A percentile compares a stretch with the other conserved stretches of the same genome.
Evolutionary conservation across 2,797 vertebrate species (phyloP).

Genomic region (Galago senegalensis): DNA sequence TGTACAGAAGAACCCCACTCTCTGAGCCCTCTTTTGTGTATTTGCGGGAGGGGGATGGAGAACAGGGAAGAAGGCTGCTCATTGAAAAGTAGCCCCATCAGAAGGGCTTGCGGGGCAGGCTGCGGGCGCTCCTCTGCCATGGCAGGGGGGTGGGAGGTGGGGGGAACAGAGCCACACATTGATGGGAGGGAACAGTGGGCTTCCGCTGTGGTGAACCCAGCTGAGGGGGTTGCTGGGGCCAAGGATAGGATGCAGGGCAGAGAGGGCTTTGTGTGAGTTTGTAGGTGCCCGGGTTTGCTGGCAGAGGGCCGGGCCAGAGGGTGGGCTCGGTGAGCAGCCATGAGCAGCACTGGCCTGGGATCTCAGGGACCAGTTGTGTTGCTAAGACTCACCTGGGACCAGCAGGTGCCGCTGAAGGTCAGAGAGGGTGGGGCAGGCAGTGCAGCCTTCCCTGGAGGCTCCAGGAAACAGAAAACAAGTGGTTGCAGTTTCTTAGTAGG

Average conservation of each 20-base stretch:
- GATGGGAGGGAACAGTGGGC: conserved; percentile 77
- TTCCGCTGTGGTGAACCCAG: conserved; percentile 81
- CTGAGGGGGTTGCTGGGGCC: conserved; percentile 79
- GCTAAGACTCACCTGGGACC: background rate
- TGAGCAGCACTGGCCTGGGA: rapidly evolving
- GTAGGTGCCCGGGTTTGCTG: conserved; percentile 77
- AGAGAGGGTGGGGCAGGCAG: background rate
- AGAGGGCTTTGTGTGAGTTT: conserved; percentile 77
- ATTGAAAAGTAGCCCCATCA: conserved; percentile 78
- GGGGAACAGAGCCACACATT: conserved; percentile 86
- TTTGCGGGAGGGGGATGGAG: conserved; percentile 67
- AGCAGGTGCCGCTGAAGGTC: background rate
- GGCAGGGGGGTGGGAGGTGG: conserved; percentile 68
- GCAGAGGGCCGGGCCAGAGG: background rate
- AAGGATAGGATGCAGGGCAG: conserved; percentile 68
- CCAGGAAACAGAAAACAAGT: background rate
- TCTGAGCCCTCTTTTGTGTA: conserved; percentile 82
- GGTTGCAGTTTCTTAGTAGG: background rate
- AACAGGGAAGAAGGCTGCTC: conserved; percentile 42
- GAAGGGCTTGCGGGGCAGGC: conserved; percentile 60
- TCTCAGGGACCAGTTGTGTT: background rate
- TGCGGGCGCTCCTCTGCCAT: conserved; percentile 79
- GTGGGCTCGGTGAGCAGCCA: conserved; percentile 12
- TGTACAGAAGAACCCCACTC: conserved; percentile 70
- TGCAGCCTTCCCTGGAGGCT: background rate